phyloP scores from a whole-genome alignment of 2,113 vertebrate species.

The Eublepharis macularius region DNA sequence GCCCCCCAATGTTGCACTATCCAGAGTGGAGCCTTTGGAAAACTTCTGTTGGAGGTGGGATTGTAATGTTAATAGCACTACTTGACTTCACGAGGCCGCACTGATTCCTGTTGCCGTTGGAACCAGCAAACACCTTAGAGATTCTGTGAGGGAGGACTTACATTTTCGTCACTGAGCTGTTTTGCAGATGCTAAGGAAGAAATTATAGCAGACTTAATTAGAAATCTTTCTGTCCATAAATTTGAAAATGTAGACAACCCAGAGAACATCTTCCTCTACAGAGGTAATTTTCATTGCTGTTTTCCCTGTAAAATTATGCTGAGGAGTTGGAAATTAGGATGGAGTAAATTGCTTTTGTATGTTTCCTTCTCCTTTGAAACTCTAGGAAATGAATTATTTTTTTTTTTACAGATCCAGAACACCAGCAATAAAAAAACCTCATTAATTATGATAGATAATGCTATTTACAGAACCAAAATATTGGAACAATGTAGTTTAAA shows the following conservation, averaged over 20 bases:
- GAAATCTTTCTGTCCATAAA: constrained; percentile 30
- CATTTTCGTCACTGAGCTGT: background rate
- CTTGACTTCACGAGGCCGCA: background rate
- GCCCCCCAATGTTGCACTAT: background rate
- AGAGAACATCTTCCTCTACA: background rate
- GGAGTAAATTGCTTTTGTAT: constrained; percentile 22
- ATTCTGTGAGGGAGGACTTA: background rate
- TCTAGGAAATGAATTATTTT: constrained; percentile 10
- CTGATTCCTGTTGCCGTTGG: background rate
- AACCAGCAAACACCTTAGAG: background rate
- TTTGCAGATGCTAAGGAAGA: background rate
- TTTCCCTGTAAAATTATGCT: constrained; percentile 16
- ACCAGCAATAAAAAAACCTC: background rate
- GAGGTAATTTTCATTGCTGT: constrained; percentile 15
- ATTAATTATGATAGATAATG: background rate
- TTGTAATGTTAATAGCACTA: background rate
- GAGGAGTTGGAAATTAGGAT: constrained; percentile 23
- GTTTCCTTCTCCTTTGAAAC: constrained; percentile 13
- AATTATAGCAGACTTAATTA: constrained; percentile 23
- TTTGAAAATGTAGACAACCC: constrained; percentile 20
- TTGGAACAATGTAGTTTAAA: background rate
- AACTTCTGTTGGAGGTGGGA: background rate
- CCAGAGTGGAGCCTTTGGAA: background rate
- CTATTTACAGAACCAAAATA: background rate
- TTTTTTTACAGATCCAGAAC: constrained; percentile 22